phyloP scores from a whole-genome alignment of 1,140 invertebrate genomes.

The Drosophila truncata region DNA sequence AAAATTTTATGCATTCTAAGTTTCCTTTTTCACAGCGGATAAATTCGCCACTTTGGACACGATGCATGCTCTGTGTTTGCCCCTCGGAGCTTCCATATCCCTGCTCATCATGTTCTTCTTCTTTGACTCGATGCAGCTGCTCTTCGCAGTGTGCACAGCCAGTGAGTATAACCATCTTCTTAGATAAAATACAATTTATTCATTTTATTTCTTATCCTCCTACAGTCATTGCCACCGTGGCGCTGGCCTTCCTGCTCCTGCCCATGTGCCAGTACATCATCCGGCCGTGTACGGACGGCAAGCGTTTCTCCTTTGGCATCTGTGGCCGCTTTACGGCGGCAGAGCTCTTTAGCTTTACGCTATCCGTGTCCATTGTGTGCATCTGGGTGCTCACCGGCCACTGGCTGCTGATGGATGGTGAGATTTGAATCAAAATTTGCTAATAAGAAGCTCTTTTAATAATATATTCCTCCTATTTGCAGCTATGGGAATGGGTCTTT shows the following conservation, averaged over 20 bases:
- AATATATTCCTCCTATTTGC: constrained; percentile 60
- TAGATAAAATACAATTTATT: neutral
- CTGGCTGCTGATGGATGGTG: constrained; percentile 98
- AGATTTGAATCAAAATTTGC: constrained; percentile 14
- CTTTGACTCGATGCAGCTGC: constrained; percentile 99
- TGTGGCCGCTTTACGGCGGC: constrained; percentile 96
- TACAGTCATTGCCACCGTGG: constrained; percentile 97
- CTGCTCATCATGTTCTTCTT: constrained; percentile 99
- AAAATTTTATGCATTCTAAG: constrained; percentile 27
- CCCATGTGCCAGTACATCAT: constrained; percentile 99
- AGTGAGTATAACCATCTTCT: constrained; percentile 88
- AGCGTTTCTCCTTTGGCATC: constrained; percentile 96
- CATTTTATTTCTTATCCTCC: neutral
- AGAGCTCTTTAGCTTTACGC: constrained; percentile 96
- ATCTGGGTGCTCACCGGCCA: constrained; percentile 98
- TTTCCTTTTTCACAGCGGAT: constrained; percentile 60
- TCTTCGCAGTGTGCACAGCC: constrained; percentile 98
- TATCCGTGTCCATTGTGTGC: constrained; percentile 97
- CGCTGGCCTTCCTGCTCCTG: constrained; percentile 96
- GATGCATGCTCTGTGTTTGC: constrained; percentile 98
- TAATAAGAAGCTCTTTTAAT: neutral
- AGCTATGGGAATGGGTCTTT: constrained; percentile 98
- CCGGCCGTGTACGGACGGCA: constrained; percentile 93
- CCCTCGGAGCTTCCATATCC: constrained; percentile 97
- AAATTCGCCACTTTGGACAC: constrained; percentile 93